Percentiles rank a stretch among this genome's conserved stretches.
phyloP scores from a whole-genome alignment of 2,113 vertebrate genomes.

The Brachyistius frenatus region DNA sequence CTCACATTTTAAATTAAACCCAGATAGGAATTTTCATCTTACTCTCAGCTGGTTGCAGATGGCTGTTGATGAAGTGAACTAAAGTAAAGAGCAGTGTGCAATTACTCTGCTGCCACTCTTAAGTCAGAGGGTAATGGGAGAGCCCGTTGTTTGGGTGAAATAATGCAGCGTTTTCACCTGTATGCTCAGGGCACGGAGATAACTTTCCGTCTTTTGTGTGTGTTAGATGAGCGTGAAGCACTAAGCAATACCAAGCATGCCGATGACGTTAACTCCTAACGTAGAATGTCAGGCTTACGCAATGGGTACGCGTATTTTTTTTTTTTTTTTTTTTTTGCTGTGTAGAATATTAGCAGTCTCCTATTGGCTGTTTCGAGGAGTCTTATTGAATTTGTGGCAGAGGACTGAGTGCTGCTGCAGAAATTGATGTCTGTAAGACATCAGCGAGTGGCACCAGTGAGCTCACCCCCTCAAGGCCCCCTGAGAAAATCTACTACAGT shows the following conservation, averaged over 20 bases:
- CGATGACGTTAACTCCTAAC: conserved; percentile 11
- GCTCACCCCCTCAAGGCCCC: conserved; percentile 2
- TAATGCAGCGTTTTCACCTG: conserved; percentile 23
- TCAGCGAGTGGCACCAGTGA: conserved; percentile 39
- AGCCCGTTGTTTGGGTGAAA: conserved; percentile 1
- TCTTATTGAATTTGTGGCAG: conserved; percentile 18
- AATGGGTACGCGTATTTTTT: background rate
- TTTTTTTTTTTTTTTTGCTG: background rate
- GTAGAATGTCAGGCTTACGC: too few relatives aligned
- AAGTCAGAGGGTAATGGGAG: conserved; percentile 24
- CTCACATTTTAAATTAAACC: conserved; percentile 38
- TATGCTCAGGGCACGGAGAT: conserved; percentile 36
- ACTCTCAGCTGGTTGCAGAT: conserved; percentile 51
- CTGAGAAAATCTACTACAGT: conserved; percentile 40
- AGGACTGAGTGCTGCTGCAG: conserved; percentile 11
- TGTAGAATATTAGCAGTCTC: conserved; percentile 16
- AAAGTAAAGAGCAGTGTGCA: conserved; percentile 44
- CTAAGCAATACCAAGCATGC: background rate
- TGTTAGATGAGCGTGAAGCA: conserved; percentile 8
- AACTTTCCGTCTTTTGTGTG: conserved; percentile 19
- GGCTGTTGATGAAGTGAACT: conserved; percentile 36
- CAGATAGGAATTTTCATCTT: conserved; percentile 38
- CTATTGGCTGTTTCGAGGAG: background rate
- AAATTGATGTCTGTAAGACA: conserved; percentile 34
- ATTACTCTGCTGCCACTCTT: conserved; percentile 21